Conservation (phyloP, 1,140 invertebrate genomes). For the Sarcophaga bullata region DNA sequence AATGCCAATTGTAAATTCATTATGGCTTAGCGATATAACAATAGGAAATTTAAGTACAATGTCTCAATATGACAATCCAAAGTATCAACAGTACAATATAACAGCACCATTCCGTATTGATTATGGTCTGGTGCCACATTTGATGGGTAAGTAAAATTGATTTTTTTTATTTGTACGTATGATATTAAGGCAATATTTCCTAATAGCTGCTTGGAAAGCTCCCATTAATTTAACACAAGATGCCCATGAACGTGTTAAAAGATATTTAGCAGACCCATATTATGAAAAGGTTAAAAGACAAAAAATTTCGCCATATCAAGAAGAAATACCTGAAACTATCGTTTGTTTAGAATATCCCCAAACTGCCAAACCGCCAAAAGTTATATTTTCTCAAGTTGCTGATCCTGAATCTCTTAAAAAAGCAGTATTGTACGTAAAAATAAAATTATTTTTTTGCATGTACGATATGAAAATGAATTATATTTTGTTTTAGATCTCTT, state of each 20-base stretch:
- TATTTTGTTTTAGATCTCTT: conserved; percentile 73
- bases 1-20: conserved; percentile 87
- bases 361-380: conserved; percentile 69
- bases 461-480: not conserved
- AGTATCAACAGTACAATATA: conserved; percentile 88
- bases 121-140: conserved; percentile 83
- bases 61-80: conserved; percentile 81
- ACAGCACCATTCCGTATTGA: conserved; percentile 87
- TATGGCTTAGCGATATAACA: conserved; percentile 93
- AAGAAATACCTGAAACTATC: conserved; percentile 60
- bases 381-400: conserved; percentile 69
- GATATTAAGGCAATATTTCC: not conserved
- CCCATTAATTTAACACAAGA: conserved; percentile 90
- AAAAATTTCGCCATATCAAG: conserved; percentile 61
- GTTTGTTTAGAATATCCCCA: conserved; percentile 63
- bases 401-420: conserved; percentile 61
- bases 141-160: conserved; percentile 80
- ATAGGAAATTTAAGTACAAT: conserved; percentile 87
- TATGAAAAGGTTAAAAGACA: conserved; percentile 69
- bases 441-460: not conserved
- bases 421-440: conserved; percentile 58
- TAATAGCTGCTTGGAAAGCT: conserved; percentile 87
- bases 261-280: conserved; percentile 68
- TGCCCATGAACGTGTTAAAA: conserved; percentile 81
- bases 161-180: too few species aligned